These are phyloP conservation scores for Drosophila sproati DNA, from an alignment of 1,140 invertebrate genomes.

Conservation along the genomic window DNA sequence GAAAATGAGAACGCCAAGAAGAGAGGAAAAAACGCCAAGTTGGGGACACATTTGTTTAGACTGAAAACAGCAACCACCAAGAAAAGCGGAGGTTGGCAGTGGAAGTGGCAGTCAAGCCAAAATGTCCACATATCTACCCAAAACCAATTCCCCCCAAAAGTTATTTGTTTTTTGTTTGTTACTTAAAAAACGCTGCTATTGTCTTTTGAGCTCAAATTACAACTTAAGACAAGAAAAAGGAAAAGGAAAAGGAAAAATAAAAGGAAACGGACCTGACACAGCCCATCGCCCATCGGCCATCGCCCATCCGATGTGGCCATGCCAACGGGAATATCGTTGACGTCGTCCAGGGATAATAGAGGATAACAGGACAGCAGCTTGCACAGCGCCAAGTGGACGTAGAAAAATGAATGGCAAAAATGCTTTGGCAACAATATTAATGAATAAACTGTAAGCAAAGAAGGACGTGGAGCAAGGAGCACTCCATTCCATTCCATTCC, in stretches of 20 bases:
- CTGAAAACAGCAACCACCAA: conserved; percentile 24
- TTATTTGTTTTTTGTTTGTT: conserved; percentile 52
- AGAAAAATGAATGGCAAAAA: conserved; percentile 64
- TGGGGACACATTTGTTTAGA: conserved; percentile 39
- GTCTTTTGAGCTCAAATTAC: conserved; percentile 62
- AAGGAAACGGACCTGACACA: conserved; percentile 44
- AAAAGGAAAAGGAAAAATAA: conserved; percentile 4
- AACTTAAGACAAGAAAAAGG: conserved; percentile 53
- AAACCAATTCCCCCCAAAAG: not conserved
- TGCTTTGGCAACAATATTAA: conserved; percentile 70
- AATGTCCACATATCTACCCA: conserved; percentile 50
- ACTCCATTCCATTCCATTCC: not conserved
- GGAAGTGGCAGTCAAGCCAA: conserved; percentile 32
- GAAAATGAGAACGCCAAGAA: not conserved
- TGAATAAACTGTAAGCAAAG: conserved; percentile 54
- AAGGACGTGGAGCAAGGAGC: not conserved
- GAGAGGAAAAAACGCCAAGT: conserved; percentile 1
- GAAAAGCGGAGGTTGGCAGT: conserved; percentile 1
- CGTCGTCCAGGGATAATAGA: conserved; percentile 47
- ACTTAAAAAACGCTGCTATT: conserved; percentile 49
- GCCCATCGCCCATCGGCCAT: not conserved
- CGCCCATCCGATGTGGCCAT: conserved; percentile 28
- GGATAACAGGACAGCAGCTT: conserved; percentile 15
- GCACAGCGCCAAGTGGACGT: conserved; percentile 40
- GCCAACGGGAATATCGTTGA: conserved; percentile 41